Base-by-base conservation (phyloP, 1,140 invertebrate species). In the Zaprionus inermis region DNA sequence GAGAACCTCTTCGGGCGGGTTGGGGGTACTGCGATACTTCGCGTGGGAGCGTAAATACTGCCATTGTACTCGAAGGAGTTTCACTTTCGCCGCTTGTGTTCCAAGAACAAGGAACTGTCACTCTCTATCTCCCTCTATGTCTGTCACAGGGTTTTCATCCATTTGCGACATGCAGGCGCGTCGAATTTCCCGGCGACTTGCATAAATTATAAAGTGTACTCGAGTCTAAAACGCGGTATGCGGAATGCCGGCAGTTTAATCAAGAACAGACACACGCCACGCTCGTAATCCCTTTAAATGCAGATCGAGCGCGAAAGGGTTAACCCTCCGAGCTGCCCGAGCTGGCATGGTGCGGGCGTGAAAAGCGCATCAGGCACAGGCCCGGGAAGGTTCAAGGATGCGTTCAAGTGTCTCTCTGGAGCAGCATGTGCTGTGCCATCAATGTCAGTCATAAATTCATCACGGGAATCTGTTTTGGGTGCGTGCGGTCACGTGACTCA, bases 381-480 rank as follows among this genome's bases (percentile, higher is more conserved):
- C 36, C 16, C 28, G 41, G 30, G 11, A 24, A 22, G 16, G 34
- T 10, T 34, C 52, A 74, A 46, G 38, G 68, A 72, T 59, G 20
- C 51, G 32, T 63, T 79, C 67, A 88, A 85, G 82, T 82, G 60
- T 76, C 70, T 79, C 38, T 32, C 22, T 41, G 56, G 34, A 3
- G 30, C 22, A 38, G 32, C 38, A 59, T 59, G 41, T 63, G 44
- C 69, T 72, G 28, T 72, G 28, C 80, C 85, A 89, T 89, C 84
- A 89, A 89, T 89, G 85, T 85, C 85, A 85, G 81, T 79, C 85
- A 90, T 89, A 89, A 89, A 90, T 89, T 90, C 86, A 89, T 89
- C 85, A 89, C 72, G 86, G 78, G 90, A 89, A 89, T 89, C 85
- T 89, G 81, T 85, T 89, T 85, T 81, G 85, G 69, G 78, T 78